Conservation (phyloP, 2,888 invertebrate genomes). For the Drosophila crucigera region DNA sequence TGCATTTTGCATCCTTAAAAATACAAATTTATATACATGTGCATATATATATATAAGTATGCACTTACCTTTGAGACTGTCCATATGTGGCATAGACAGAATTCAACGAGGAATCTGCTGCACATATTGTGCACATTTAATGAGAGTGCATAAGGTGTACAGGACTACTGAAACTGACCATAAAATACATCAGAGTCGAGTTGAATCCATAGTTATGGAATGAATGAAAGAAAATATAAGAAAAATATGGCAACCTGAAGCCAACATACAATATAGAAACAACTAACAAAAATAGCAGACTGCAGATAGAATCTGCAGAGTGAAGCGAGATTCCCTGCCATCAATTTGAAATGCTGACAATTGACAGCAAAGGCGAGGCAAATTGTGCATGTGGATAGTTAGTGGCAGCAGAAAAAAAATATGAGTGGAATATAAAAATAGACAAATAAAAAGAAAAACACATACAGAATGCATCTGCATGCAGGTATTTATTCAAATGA, state of each 20-base stretch:
- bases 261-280: conserved; percentile 9
- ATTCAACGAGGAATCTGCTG: background rate
- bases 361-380: conserved; percentile 64
- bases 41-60: conserved; percentile 3
- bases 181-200: conserved; percentile 22
- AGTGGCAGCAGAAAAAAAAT: conserved; percentile 11
- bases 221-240: conserved; percentile 20
- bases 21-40: background rate
- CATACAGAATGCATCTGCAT: conserved; percentile 6
- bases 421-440: conserved; percentile 31
- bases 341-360: conserved; percentile 76
- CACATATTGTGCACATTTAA: conserved; percentile 57
- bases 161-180: conserved; percentile 16
- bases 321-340: conserved; percentile 5
- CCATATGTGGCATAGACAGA: background rate
- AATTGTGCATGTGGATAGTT: conserved; percentile 39
- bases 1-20: conserved; percentile 16
- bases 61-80: conserved; percentile 19
- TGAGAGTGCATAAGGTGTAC: conserved; percentile 32
- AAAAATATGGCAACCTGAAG: conserved; percentile 38
- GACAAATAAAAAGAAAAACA: conserved; percentile 2
- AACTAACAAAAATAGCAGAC: conserved; percentile 28
- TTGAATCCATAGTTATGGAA: conserved; percentile 43
- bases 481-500: conserved; percentile 64
- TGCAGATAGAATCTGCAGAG: background rate